Evolutionary conservation across 2,113 vertebrate genomes (phyloP).

Genomic region (Trematomus loennbergii): DNA sequence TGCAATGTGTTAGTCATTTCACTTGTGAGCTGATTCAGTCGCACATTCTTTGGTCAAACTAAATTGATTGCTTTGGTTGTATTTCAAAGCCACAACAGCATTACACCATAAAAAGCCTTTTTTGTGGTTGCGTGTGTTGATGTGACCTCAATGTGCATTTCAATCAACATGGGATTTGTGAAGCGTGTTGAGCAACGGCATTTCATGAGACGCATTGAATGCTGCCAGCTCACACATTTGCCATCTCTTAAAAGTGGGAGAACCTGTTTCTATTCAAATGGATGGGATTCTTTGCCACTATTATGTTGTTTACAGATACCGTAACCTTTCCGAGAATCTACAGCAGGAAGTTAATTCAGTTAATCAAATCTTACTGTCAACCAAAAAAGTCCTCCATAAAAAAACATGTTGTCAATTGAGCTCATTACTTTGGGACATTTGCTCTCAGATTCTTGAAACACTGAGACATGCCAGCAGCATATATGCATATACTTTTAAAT

Average conservation of each 20-base stretch:
- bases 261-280: slow-evolving; percentile 19
- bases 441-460: neutral
- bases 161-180: neutral
- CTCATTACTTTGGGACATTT: neutral
- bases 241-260: neutral
- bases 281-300: slow-evolving; percentile 8
- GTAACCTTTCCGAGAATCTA: slow-evolving; percentile 11
- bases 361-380: neutral
- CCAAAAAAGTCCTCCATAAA: neutral
- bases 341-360: neutral
- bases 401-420: neutral
- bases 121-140: neutral
- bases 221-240: slow-evolving; percentile 2
- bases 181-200: slow-evolving; percentile 12
- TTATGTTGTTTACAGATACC: neutral
- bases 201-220: neutral
- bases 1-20: neutral
- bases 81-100: neutral
- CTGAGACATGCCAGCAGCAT: neutral
- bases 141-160: neutral
- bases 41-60: neutral
- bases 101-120: neutral
- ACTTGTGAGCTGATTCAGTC: neutral
- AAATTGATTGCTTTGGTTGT: neutral
- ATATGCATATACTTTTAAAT: too few species aligned